Evolutionary conservation across 2,797 vertebrate genomes (phyloP).

Genomic region (Syngnathus rostellatus): DNA sequence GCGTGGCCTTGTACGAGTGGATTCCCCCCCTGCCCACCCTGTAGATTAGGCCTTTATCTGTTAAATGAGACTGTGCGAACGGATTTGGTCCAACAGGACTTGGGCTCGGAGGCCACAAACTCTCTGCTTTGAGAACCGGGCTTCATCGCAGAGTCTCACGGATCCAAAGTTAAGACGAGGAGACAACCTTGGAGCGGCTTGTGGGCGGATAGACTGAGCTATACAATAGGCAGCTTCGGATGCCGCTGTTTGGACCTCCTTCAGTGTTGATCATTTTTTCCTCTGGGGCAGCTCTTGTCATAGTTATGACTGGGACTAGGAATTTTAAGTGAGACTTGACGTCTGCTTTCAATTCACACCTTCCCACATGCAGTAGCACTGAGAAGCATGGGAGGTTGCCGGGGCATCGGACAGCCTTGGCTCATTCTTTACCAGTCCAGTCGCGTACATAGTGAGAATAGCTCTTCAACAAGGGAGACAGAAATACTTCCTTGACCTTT

Average conservation of each 20-base stretch:
- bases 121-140: conserved; percentile 41
- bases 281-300: conserved; percentile 14
- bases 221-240: conserved; percentile 51
- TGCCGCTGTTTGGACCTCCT: conserved; percentile 30
- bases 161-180: conserved; percentile 40
- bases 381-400: conserved; percentile 29
- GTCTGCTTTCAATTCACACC: conserved; percentile 36
- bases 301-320: conserved; percentile 28
- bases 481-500: conserved; percentile 45
- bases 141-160: conserved; percentile 48
- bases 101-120: conserved; percentile 41
- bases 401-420: conserved; percentile 20
- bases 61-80: conserved; percentile 67
- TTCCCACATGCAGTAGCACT: conserved; percentile 37
- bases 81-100: conserved; percentile 61
- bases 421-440: conserved; percentile 40
- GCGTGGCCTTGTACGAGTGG: conserved; percentile 57
- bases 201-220: conserved; percentile 49
- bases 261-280: conserved; percentile 20
- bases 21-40: conserved; percentile 57
- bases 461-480: conserved; percentile 40
- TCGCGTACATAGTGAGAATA: conserved; percentile 35
- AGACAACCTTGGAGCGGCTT: conserved; percentile 57
- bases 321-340: conserved; percentile 27
- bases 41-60: conserved; percentile 68